Evolutionary conservation across 2,113 vertebrate genomes (phyloP), one percentile per base, ranked within the genome.

Genomic region (Archocentrus centrarchus): DNA sequence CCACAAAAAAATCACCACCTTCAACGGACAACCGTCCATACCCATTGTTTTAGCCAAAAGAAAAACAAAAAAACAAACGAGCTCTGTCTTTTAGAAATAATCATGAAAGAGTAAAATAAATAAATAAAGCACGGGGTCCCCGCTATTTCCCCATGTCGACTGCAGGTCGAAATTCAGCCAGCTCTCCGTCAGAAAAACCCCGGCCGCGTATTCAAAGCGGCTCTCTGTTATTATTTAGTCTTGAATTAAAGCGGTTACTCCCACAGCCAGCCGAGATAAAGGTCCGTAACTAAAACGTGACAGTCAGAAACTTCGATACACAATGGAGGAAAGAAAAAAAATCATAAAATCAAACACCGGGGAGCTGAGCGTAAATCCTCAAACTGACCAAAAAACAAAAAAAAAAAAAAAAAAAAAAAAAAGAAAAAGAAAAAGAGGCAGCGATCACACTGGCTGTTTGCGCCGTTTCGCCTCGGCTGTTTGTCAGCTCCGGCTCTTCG

Each of bases 1-100:
- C 94, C 97, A 96, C 47, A 96, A 89, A 35, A 92, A 91, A 79
- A 96, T 83, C 81, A 75, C 82, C 63, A 93, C 85, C 90, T 92
- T 94, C 79, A 96, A 24, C 81, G 93, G 89, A 73, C 91, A 91
- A 24, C 92, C 89, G 73, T 94, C 94, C 96, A 95, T 93, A 83
- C 84, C 94, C 89, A 88, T 90, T 13, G 10, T 86, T 86, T 66
- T 44, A 53, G 78, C 80, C 32, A 81, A 39, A 77, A 27, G 47
- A 3, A 27, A 17, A 6, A 15, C 41, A 44, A 14, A 5, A 2
- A 0, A 27, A 82, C 32, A 75, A 85, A 47, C 50, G 0, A 77
- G 50, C 59, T 79, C 44, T 37, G 75, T 59, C 50, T 64, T 73
- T 68, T 32, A 60, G 32, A 77, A 89, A 77, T 4, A 3, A 37